Percentiles rank a stretch among this genome's conserved stretches.
phyloP scores from a whole-genome alignment of 1,140 invertebrate species.

The Magallana angulata region DNA sequence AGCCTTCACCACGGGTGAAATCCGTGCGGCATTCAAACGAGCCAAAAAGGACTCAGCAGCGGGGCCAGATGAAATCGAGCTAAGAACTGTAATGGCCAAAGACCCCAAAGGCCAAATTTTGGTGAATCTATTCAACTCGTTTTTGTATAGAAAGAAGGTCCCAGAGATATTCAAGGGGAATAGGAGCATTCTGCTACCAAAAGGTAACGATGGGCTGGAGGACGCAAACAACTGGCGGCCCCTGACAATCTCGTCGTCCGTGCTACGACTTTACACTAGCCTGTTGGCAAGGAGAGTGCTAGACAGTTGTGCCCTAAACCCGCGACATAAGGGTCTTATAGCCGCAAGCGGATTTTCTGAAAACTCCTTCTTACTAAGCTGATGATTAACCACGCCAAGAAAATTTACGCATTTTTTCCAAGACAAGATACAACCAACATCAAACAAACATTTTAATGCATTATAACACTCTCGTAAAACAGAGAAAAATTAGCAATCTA shows the following conservation, averaged over 20 bases:
- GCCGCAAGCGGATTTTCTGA: conserved; percentile 44
- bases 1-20: conserved; percentile 43
- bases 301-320: conserved; percentile 12
- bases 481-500: no score
- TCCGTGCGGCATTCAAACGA: conserved; percentile 19
- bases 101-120: conserved; percentile 12
- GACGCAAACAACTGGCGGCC: conserved; percentile 66
- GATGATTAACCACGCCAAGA: conserved; percentile 49
- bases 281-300: conserved; percentile 40
- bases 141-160: conserved; percentile 40
- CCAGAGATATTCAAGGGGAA: conserved; percentile 48
- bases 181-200: conserved; percentile 60
- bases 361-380: conserved; percentile 44
- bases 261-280: conserved; percentile 54
- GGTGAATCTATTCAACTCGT: conserved; percentile 53
- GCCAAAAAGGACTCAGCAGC: conserved; percentile 48
- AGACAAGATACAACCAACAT: no score
- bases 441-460: no score
- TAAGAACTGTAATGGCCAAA: not conserved
- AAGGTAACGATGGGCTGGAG: conserved; percentile 47
- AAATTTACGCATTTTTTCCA: conserved; percentile 15
- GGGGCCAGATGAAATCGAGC: conserved; percentile 49
- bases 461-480: no score
- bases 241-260: conserved; percentile 55
- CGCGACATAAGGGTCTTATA: conserved; percentile 55